Evolutionary conservation across 2,888 invertebrate species (phyloP).

Genomic region (Colletes collaris): DNA sequence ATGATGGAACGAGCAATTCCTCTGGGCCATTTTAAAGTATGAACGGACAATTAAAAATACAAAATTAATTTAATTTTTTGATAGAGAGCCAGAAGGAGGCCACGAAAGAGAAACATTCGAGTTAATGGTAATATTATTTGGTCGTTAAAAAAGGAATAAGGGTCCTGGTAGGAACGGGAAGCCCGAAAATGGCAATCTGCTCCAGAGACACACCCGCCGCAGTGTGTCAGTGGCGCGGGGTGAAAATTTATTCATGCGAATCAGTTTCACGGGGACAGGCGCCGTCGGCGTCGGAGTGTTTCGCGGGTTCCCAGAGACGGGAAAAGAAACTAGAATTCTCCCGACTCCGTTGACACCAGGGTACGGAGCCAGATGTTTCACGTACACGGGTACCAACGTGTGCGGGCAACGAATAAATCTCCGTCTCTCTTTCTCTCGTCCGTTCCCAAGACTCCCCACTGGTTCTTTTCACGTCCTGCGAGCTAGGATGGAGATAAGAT

Average conservation of each 20-base stretch:
- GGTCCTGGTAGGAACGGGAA: not conserved
- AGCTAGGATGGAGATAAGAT: conserved; percentile 49
- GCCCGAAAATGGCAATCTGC: not conserved
- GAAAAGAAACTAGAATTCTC: conserved; percentile 47
- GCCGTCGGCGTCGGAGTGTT: conserved; percentile 25
- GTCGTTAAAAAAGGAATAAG: not conserved
- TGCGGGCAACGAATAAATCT: conserved; percentile 72
- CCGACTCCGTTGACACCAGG: conserved; percentile 50
- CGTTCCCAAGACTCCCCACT: not conserved
- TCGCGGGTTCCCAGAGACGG: conserved; percentile 37
- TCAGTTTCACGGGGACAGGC: conserved; percentile 47
- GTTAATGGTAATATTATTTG: too few relatives aligned
- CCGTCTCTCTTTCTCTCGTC: conserved; percentile 22
- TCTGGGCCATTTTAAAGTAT: too few relatives aligned
- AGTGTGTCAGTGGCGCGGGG: conserved; percentile 1
- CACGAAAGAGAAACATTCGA: too few relatives aligned
- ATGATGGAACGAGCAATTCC: too few relatives aligned
- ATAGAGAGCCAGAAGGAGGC: too few relatives aligned
- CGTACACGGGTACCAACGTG: conserved; percentile 34
- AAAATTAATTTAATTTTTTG: too few relatives aligned
- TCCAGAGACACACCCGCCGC: not conserved
- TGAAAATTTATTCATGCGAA: conserved; percentile 64
- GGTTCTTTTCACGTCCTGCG: conserved; percentile 42
- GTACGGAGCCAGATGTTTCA: conserved; percentile 34
- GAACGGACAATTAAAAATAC: too few relatives aligned